Base-by-base conservation (phyloP, 2,113 vertebrate genomes). In the Phalacrocorax pelagicus region DNA sequence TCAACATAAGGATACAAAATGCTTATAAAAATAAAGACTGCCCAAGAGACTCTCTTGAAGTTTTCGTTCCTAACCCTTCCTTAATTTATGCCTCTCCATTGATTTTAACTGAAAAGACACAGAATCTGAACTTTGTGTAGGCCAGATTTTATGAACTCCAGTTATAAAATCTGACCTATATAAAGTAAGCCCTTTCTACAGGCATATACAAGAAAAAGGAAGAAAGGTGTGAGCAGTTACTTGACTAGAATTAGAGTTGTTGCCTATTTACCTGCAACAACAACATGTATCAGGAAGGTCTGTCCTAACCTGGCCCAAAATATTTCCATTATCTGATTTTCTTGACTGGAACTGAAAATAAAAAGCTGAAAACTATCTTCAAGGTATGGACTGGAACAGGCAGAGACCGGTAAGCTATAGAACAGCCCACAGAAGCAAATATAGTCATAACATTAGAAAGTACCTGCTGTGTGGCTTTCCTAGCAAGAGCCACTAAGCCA, bases 291-390 rank as follows among this genome's bases (percentile, higher is more conserved):
- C 81, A 36, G 21, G 21, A 75, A 82, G 9, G 21, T 69, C 21
- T 46, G 22, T 27, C 11, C 40, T 47, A 69, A 70, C 6, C 15
- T 30, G 15, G 32, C 30, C 11, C 23, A 65, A 79, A 81, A 77
- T 70, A 81, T 51, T 93, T 72, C 82, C 24, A 66, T 66, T 77
- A 57, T 38, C 38, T 29, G 79, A 67, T 47, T 88, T 86, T 77
- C 46, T 66, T 94, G 19, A 88, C 73, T 78, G 57, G 83, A 93
- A 90, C 16, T 42, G 52, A 65, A 88, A 89, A 86, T 19, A 19
- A 85, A 92, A 91, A 83, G 27, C 36, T 84, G 84, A 79, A 94
- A 93, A 88, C 71, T 75, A 77, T 18, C 79, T 91, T 67, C 52
- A 93, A 91, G 30, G 38, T 21, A 63, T 27, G 69, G 75, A 75